Evolutionary conservation across 2,888 invertebrate species (phyloP).

Genomic region (Colostygia pectinataria): DNA sequence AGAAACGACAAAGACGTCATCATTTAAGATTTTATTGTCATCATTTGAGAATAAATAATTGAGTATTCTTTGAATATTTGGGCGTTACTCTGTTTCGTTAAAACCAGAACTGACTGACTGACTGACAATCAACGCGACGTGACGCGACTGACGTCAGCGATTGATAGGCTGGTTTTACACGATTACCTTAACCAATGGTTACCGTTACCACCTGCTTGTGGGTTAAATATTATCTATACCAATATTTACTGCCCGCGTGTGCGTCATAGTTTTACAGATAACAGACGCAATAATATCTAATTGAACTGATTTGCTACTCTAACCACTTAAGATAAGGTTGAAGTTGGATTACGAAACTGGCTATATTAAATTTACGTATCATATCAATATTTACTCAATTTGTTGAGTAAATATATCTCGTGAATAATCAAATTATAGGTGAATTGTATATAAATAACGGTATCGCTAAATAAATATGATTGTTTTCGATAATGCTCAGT

Average conservation of each 20-base stretch:
- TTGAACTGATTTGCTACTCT: slow-evolving; percentile 8
- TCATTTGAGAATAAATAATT: no score
- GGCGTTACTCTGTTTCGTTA: no score
- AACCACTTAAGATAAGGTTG: neutral
- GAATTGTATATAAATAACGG: neutral
- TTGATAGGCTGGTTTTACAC: no score
- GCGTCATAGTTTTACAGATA: slow-evolving; percentile 11
- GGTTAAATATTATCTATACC: neutral
- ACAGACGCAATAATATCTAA: neutral
- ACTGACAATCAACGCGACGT: no score
- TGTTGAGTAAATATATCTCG: neutral
- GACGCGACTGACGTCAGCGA: no score
- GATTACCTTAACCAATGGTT: no score
- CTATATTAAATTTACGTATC: slow-evolving; percentile 4
- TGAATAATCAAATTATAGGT: neutral
- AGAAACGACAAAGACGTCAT: no score
- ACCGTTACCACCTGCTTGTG: no score
- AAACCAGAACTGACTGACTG: no score
- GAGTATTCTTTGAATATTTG: no score
- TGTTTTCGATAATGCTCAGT: neutral
- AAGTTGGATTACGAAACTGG: slow-evolving; percentile 6
- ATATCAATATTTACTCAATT: no score
- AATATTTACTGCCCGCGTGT: neutral
- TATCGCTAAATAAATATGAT: slow-evolving; percentile 9
- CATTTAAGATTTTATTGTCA: no score